Base-by-base conservation (phyloP, 2,888 invertebrate genomes). In the Pseudolycoriella hygida region DNA sequence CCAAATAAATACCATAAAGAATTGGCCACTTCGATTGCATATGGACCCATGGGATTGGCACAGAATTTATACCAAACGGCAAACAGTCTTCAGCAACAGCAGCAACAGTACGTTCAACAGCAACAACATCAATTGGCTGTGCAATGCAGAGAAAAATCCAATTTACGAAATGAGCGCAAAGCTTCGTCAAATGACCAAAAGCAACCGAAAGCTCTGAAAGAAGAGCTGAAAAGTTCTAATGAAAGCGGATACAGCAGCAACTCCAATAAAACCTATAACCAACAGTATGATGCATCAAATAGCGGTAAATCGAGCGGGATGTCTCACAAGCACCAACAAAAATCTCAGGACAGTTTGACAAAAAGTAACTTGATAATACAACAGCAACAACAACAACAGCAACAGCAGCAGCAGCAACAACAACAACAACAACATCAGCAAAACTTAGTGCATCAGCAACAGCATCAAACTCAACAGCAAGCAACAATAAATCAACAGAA, bases 1-100 rank as follows among this genome's bases (percentile, higher is more conserved):
- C 74, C 75, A 8, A 75, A 74, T 49, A 71, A 71, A 51, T 62
- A 73, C 46, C 72, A 73, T 47, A 66, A 73, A 43, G 65, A 66
- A 37, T 53, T 66, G 17, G 64, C 65, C 12, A 60, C 61, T 3
- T 57, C 60, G 4, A 66, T 66, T 64, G 64, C 61, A 2, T 63
- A 64, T 40, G 59, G 57, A 12, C 60, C 63, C 38, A 25, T 25
- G 25, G 61, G 61, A 50, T 60, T 66, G 11, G 59, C 64, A 1
- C 62, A 63, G 48, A 64, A 63, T 30, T 55, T 61, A 3, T 65
- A 62, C 44, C 52, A 47, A 42, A 50, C 43, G 40, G 64, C 62
- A 46, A 61, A 60, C 15, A 57, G 58, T 34, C 49, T 60, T 6
- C 25, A 25, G 8, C 25, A 25, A 25, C 61, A 59, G 47, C 58